Evolutionary conservation across 1,140 invertebrate species (phyloP), one percentile per base, ranked within the genome.

Genomic region (Drosophila tani): DNA sequence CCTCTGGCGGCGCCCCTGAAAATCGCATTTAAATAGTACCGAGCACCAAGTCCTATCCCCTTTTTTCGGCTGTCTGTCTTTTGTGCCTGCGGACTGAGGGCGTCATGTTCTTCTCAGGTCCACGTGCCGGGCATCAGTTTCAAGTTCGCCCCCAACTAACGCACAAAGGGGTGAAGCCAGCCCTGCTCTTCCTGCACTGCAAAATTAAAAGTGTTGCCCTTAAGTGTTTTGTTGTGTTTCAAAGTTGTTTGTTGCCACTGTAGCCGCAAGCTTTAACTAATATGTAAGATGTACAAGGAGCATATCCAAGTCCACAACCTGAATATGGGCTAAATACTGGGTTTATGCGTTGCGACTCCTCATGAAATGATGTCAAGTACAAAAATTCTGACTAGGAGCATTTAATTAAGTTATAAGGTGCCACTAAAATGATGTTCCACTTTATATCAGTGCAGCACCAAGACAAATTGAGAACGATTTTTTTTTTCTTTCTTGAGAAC

Each of bases 71-170:
- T 51, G 68, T 66, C 51, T 46, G 71, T 66, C 53, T 60, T 41
- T 60, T 65, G 51, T 76, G 56, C 51, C 74, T 47, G 41, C 49
- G 41, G 45, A 41, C 38, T 43, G 59, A 47, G 76, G 67, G 76
- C 64, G 63, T 71, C 75, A 40, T 86, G 67, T 81, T 63, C 60
- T 71, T 79, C 49, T 71, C 75, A 59, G 47, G 85, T 76, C 85
- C 85, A 88, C 85, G 85, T 88, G 85, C 85, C 81, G 86, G 75
- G 85, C 85, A 90, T 88, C 85, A 85, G 82, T 88, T 88, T 90
- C 86, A 85, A 90, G 85, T 68, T 90, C 53, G 51, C 55, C 59
- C 35, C 58, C 46, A 43, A 60, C 63, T 35, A 45, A 40, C 40
- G 24, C 43, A 56, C 62, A 51, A 75, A 66, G 53, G 53, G 67